Conservation (phyloP, 2,888 invertebrate genomes). For the Leptarthrus brevirostris region DNA sequence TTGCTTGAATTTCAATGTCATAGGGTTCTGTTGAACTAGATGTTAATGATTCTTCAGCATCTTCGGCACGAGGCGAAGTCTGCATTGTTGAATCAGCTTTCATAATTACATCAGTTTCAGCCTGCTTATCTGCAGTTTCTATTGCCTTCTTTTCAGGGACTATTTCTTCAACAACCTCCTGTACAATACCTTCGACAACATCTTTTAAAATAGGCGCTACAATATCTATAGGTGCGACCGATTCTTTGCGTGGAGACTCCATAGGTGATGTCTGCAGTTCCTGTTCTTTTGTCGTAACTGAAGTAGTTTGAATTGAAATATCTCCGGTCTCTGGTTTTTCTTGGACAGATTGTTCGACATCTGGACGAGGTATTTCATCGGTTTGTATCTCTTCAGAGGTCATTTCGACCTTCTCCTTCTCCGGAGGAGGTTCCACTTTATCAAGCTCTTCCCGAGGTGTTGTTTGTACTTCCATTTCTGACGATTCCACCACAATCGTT, state of each 20-base stretch:
- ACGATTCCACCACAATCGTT: constrained; percentile 60
- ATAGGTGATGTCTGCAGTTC: constrained; percentile 64
- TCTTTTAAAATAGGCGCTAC: constrained; percentile 65
- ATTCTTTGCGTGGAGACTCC: constrained; percentile 56
- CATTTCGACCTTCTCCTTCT: constrained; percentile 62
- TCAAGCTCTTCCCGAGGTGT: constrained; percentile 55
- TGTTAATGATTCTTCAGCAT: constrained; percentile 59
- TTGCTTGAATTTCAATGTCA: constrained; percentile 69
- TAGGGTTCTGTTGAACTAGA: constrained; percentile 63
- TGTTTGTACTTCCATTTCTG: constrained; percentile 65
- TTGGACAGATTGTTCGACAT: constrained; percentile 59
- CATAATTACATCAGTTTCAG: constrained; percentile 57
- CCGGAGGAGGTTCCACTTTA: background rate
- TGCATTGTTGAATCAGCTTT: constrained; percentile 61
- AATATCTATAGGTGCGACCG: constrained; percentile 59
- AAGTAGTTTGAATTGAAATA: constrained; percentile 61
- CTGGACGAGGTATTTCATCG: constrained; percentile 57
- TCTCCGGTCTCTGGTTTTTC: constrained; percentile 59
- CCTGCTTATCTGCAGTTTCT: constrained; percentile 58
- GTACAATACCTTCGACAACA: constrained; percentile 59
- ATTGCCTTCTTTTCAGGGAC: constrained; percentile 37
- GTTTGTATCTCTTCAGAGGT: constrained; percentile 69
- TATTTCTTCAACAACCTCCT: constrained; percentile 59
- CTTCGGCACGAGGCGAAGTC: constrained; percentile 59
- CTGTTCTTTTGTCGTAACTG: constrained; percentile 61